Evolutionary conservation across 1,140 invertebrate genomes (phyloP).

Genomic region (Pseudomyrmex concolor): DNA sequence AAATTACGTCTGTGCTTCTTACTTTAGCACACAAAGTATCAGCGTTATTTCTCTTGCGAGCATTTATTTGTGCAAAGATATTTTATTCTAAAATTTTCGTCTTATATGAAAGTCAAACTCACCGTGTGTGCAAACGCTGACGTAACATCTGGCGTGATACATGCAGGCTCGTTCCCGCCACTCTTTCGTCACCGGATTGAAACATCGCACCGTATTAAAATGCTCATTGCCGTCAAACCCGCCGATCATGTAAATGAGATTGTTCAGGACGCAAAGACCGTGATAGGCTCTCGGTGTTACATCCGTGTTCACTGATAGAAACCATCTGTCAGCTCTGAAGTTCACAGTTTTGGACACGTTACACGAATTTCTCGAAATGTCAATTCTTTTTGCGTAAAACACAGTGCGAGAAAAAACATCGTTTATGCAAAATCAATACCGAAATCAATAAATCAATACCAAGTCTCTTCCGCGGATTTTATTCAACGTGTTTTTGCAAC

Average conservation of each 20-base stretch:
- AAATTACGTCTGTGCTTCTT: too few species aligned
- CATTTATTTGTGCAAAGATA: not conserved
- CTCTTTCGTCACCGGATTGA: constrained; percentile 87
- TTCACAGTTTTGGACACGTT: constrained; percentile 52
- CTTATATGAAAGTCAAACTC: constrained; percentile 41
- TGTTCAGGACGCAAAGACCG: constrained; percentile 88
- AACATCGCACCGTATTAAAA: constrained; percentile 89
- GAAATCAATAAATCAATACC: not conserved
- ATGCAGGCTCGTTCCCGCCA: constrained; percentile 91
- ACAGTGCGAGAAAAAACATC: not conserved
- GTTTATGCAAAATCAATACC: not conserved
- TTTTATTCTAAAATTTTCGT: not conserved
- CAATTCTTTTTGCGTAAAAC: not conserved
- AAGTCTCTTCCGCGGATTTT: not conserved
- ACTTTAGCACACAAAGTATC: too few species aligned
- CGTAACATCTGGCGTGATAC: constrained; percentile 90
- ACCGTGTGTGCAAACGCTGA: constrained; percentile 90
- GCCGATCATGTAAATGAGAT: constrained; percentile 91
- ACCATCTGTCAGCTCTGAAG: constrained; percentile 87
- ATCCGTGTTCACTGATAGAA: constrained; percentile 87
- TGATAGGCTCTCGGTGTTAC: constrained; percentile 90
- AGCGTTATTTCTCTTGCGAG: too few species aligned
- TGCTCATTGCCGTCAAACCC: constrained; percentile 91
- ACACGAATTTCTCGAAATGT: not conserved
- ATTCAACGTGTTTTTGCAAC: too few species aligned